Evolutionary conservation across 1,140 invertebrate genomes (phyloP), one percentile per base, ranked within the genome.

Genomic region (Gerris buenoi): DNA sequence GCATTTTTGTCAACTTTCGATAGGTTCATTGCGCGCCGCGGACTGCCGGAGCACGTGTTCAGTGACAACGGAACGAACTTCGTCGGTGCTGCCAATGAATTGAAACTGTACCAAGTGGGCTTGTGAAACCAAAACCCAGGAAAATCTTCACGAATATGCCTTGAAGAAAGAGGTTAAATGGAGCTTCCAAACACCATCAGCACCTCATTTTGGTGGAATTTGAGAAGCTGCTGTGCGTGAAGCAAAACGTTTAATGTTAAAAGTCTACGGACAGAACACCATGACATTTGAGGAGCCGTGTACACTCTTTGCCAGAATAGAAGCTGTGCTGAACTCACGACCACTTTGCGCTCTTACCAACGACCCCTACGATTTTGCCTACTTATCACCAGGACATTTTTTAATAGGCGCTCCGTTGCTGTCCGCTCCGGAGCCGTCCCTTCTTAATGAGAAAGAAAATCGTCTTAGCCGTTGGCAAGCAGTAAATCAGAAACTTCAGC

Each of bases 271-370:
- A 25, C 23, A 71, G 15, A 29, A 29, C 1, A 18, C 68, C 3
- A 22, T 71, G 3, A 74, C 70, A 14, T 76, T 67, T 57, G 75
- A 76, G 66, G 73, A 77, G 68, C 70, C 77, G 58, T n/a, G 61
- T 23, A 77, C 76, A 14, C 67, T 73, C 2, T 57, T 75, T 10
- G 67, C 60, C 26, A 27, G 72, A 63, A 73, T 76, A 13, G 73
- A 76, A 69, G 70, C 71, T 2, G 23, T 23, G 15, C n/a, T 64
- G 25, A 64, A 64, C 27, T 64, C 63, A 26, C n/a, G 63, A n/a
- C 63, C 66, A 69, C n/a, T 29, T 77, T 0, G 76, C 76, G 67
- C 73, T 71, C 0, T 62, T 75, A 23, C 75, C 66, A 2, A 22
- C 27, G 68, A 76, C 67, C 69, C 73, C 2, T 65, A 65, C 22